These are phyloP conservation scores for Herpetotheres cachinnans DNA, from an alignment of 2,113 vertebrate genomes.

Conservation along the genomic window DNA sequence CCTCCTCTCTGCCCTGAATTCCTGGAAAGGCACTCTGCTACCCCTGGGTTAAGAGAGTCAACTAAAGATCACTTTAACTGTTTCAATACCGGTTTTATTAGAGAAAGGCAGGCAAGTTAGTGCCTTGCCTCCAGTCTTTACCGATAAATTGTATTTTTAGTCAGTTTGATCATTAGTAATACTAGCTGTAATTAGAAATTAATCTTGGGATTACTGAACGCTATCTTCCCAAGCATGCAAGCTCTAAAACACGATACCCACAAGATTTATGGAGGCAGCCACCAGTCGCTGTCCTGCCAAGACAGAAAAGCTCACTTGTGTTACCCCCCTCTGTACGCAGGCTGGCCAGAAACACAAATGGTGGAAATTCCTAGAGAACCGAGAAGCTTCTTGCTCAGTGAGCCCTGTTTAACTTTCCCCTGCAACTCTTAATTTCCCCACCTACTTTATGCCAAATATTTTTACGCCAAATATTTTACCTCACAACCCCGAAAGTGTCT, in stretches of 20 bases:
- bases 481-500: background rate
- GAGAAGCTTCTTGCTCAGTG: background rate
- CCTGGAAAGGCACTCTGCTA: background rate
- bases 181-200: fast-evolving
- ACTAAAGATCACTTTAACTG: background rate
- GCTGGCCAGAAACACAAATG: background rate
- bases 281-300: background rate
- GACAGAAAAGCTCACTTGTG: background rate
- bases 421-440: background rate
- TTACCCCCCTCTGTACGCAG: background rate
- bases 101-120: background rate
- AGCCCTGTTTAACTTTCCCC: background rate
- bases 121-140: background rate
- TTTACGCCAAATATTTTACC: background rate
- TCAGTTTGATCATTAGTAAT: background rate
- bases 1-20: background rate
- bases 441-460: background rate
- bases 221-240: background rate
- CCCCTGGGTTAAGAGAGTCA: background rate
- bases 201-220: fast-evolving
- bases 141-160: fast-evolving
- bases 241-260: fast-evolving
- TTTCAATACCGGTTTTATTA: background rate
- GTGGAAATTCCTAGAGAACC: background rate
- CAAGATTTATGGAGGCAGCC: fast-evolving